A percentile compares a stretch with the other conserved stretches of the same genome.
Conservation (phyloP, 2,888 invertebrate genomes). For the Epirrhoe alternata region DNA sequence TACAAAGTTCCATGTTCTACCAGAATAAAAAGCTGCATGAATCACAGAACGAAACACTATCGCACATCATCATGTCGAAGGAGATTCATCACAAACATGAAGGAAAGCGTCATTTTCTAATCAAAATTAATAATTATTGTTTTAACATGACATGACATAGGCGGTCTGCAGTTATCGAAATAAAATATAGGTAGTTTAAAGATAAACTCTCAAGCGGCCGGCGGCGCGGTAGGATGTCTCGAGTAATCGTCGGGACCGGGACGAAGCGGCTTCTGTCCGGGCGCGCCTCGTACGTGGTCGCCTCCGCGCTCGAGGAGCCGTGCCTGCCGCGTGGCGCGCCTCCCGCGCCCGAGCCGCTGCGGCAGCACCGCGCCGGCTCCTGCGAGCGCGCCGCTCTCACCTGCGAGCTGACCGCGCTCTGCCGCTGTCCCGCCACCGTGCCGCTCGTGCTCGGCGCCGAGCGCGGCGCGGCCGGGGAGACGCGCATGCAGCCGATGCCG, state of each 20-base stretch:
- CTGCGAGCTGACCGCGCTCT: slow-evolving; percentile 87
- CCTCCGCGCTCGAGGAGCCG: slow-evolving; percentile 38
- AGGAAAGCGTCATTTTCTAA: not conserved
- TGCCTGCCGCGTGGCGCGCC: slow-evolving; percentile 33
- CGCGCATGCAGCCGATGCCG: slow-evolving; percentile 93
- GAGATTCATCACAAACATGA: too few species aligned
- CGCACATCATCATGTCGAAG: too few species aligned
- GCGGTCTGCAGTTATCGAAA: too few species aligned
- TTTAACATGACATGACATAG: not conserved
- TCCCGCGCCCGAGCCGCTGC: slow-evolving; percentile 90
- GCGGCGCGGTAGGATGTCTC: not conserved
- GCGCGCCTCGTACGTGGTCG: slow-evolving; percentile 1
- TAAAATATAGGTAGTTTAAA: too few species aligned
- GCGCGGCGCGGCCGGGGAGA: slow-evolving; percentile 89
- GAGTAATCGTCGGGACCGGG: not conserved
- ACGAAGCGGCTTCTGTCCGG: not conserved
- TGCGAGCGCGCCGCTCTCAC: slow-evolving; percentile 91
- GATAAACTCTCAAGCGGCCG: too few species aligned
- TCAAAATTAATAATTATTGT: not conserved
- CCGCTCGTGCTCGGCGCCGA: slow-evolving; percentile 98
- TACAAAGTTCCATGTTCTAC: too few species aligned
- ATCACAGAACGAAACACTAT: too few species aligned
- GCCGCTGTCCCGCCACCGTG: slow-evolving; percentile 90
- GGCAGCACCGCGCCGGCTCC: slow-evolving; percentile 92
- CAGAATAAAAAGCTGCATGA: too few species aligned